phyloP scores from a whole-genome alignment of 2,797 vertebrate species.

The Philypnodon macrostomus region DNA sequence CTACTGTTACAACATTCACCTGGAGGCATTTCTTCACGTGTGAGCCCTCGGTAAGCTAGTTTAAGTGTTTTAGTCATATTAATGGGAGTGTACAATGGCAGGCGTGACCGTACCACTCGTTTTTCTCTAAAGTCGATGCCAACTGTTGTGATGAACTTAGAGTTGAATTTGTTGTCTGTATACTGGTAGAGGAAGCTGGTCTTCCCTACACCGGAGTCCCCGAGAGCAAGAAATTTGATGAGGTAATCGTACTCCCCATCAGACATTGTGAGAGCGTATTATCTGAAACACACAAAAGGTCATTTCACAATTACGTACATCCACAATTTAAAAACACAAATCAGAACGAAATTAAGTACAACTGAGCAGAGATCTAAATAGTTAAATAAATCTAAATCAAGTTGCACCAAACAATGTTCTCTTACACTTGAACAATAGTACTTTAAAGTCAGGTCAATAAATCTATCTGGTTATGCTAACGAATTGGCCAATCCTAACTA shows the following conservation, averaged over 20 bases:
- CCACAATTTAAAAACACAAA: neutral
- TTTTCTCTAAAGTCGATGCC: slow-evolving; percentile 99
- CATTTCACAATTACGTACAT: slow-evolving; percentile 12
- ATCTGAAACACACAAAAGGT: slow-evolving; percentile 70
- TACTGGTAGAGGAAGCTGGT: slow-evolving; percentile 97
- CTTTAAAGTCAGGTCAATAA: too few relatives aligned
- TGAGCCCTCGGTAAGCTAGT: too few relatives aligned
- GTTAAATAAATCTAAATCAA: too few relatives aligned
- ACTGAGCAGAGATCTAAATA: too few relatives aligned
- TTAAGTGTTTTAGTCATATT: too few relatives aligned
- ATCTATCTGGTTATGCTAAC: neutral
- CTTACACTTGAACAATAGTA: too few relatives aligned
- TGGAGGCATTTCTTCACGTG: slow-evolving; percentile 41
- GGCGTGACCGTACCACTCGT: slow-evolving; percentile 85
- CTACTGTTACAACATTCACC: slow-evolving; percentile 37
- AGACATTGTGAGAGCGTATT: slow-evolving; percentile 86
- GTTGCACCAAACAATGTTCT: too few relatives aligned
- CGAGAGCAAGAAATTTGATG: slow-evolving; percentile 98
- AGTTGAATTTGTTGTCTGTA: slow-evolving; percentile 95
- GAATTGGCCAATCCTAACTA: neutral
- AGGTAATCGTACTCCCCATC: slow-evolving; percentile 99
- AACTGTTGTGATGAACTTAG: slow-evolving; percentile 97
- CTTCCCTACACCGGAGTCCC: slow-evolving; percentile 97
- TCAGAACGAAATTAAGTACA: too few relatives aligned
- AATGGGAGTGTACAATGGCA: too few relatives aligned